Base-by-base conservation (phyloP, 92 coral and sea anemone species). In the Hydrozoanthus gracilis region DNA sequence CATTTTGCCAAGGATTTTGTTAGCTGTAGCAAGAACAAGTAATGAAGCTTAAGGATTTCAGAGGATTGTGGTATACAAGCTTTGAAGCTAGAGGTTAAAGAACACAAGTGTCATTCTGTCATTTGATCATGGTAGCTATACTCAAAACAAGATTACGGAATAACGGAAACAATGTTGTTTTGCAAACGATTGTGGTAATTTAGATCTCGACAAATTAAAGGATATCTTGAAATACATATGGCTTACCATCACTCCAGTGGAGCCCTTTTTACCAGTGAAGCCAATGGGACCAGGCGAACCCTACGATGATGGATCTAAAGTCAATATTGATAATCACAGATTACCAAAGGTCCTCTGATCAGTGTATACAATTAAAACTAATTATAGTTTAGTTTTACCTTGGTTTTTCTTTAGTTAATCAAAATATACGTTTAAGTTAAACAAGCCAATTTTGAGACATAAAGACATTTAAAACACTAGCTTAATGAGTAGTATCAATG, bases 291-390 rank as follows among this genome's bases (percentile, higher is more conserved):
- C 99, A 88, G 87, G 87, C 62, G 98, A 90, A 90, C 99, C 99
- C 99, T 96, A 94, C 79, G 95, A 92, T 91, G 94, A 92, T 89
- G 98, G 94, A 92, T 90, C 95, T 94, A 92, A 87, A 94, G 94
- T 94, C 95, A 94, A 94, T 94, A 88, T 90, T 88, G 94, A 91
- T 86, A 93, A 86, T 88, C 90, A 86, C 92, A 91, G 94, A 86
- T 94, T 94, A 92, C 97, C 87, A 92, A 91, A 87, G 73, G 88
- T 87, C 91, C 13, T 91, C 85, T 91, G 87, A 71, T 68, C 86
- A 82, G 58, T 71, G 86, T 77, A 79, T 17, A 60, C 55, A 65
- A 76, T 62, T 46, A 44, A 61, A 52, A 76, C 44, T 65, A 88
- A 77, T 56, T 16, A 10, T 8, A 58, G 12, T 15, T n/a, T 35